Evolutionary conservation across 2,888 invertebrate genomes (phyloP).

Genomic region (Phorcus lineatus): DNA sequence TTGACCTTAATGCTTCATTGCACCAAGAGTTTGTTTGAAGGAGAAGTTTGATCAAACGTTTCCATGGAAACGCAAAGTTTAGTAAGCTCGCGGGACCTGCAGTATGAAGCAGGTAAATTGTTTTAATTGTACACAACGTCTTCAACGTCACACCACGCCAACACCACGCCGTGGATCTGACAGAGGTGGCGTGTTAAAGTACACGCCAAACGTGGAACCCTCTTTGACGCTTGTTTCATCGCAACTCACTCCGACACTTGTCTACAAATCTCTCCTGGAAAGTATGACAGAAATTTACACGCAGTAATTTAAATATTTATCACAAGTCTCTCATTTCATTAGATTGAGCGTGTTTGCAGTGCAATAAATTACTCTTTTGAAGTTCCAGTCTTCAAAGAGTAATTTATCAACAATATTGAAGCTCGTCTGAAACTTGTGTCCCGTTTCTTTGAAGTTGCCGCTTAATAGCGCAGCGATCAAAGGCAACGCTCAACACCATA

Average conservation of each 20-base stretch:
- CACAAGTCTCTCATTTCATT: slow-evolving; percentile 17
- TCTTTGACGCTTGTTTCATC: too few species aligned
- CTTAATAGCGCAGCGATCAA: slow-evolving; percentile 17
- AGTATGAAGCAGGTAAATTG: too few species aligned
- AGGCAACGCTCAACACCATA: slow-evolving; percentile 21
- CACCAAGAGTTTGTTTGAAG: too few species aligned
- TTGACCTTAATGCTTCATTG: too few species aligned
- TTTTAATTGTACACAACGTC: too few species aligned
- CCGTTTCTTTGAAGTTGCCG: slow-evolving; percentile 11
- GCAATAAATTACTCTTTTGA: slow-evolving; percentile 26
- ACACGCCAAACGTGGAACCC: too few species aligned
- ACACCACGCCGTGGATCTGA: too few species aligned
- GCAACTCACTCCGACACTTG: neutral
- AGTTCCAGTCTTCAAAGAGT: slow-evolving; percentile 20
- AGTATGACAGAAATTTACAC: slow-evolving; percentile 21
- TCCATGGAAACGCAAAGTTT: too few species aligned
- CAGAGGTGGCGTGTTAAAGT: too few species aligned
- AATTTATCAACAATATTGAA: slow-evolving; percentile 26
- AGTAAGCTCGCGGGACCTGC: too few species aligned
- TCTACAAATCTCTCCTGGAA: neutral
- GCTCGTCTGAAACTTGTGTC: slow-evolving; percentile 12
- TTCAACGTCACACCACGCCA: too few species aligned
- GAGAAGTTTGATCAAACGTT: too few species aligned
- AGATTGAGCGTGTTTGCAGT: slow-evolving; percentile 18
- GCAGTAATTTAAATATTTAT: slow-evolving; percentile 29